These are phyloP conservation scores for Uropsilus gracilis DNA, from an alignment of 2,113 vertebrate species.

Conservation along the genomic window DNA sequence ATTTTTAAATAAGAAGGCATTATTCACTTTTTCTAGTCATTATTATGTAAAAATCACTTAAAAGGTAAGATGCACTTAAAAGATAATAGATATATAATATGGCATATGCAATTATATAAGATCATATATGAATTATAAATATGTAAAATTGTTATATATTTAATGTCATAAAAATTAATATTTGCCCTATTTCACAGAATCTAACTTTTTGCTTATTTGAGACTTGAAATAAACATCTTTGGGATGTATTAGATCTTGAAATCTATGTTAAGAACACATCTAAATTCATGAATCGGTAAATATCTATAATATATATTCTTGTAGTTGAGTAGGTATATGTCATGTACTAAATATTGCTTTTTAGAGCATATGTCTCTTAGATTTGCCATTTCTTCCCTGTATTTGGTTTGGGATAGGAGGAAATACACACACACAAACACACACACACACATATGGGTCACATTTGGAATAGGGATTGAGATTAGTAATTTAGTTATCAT, in stretches of 20 bases:
- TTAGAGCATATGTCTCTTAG: not conserved
- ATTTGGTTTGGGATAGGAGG: constrained; percentile 3
- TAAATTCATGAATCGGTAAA: not conserved
- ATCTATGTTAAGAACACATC: not conserved
- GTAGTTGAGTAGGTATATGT: not conserved
- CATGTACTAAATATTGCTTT: not conserved
- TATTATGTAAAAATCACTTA: not conserved
- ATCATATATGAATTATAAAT: too few relatives aligned
- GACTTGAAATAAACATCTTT: not conserved
- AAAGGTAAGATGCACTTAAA: not conserved
- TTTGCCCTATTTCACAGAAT: constrained; percentile 3
- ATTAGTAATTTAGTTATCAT: constrained; percentile 61
- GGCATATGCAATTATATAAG: too few relatives aligned
- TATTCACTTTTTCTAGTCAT: not conserved
- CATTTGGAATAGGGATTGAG: constrained; percentile 59
- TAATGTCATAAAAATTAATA: not conserved
- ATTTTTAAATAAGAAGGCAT: not conserved
- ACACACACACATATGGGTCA: too few relatives aligned
- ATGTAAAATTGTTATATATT: too few relatives aligned
- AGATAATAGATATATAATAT: not conserved
- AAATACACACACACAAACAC: too few relatives aligned
- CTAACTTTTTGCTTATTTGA: not conserved
- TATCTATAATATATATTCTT: not conserved
- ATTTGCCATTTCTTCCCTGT: not conserved
- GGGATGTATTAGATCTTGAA: not conserved